These are phyloP conservation scores for Macroramphosus scolopax DNA, from an alignment of 2,797 vertebrate genomes.

Conservation along the genomic window DNA sequence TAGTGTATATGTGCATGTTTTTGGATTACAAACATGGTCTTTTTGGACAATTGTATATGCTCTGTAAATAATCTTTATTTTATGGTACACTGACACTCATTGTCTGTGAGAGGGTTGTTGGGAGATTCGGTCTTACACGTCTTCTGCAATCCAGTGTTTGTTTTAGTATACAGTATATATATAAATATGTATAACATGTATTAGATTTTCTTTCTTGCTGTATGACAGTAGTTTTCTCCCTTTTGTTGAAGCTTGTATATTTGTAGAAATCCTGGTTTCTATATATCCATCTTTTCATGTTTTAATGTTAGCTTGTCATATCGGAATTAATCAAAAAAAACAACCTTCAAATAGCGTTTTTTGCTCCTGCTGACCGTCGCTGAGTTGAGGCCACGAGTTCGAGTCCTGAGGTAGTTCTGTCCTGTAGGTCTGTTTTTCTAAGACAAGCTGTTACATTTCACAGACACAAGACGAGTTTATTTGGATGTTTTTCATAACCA, in stretches of 20 bases:
- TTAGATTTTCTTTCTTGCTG: conserved; percentile 58
- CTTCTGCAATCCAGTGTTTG: conserved; percentile 64
- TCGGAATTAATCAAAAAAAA: conserved; percentile 30
- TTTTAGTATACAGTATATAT: conserved; percentile 65
- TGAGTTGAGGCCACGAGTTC: conserved; percentile 13
- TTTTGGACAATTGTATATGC: conserved; percentile 82
- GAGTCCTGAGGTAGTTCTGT: conserved; percentile 10
- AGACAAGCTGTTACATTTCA: too few relatives aligned
- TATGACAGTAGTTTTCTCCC: conserved; percentile 51
- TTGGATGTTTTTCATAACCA: too few relatives aligned
- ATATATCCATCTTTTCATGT: conserved; percentile 41
- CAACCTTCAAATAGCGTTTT: conserved; percentile 24
- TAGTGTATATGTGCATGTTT: conserved; percentile 79
- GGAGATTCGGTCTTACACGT: conserved; percentile 58
- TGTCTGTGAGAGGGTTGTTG: conserved; percentile 52
- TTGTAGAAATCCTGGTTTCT: conserved; percentile 65
- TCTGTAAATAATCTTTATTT: conserved; percentile 82
- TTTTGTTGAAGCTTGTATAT: conserved; percentile 71
- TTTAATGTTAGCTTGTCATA: conserved; percentile 15
- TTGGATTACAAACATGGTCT: conserved; percentile 73
- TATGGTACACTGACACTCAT: conserved; percentile 69
- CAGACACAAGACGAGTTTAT: too few relatives aligned
- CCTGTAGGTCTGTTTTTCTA: too few relatives aligned
- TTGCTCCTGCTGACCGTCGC: conserved; percentile 19
- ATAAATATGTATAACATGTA: conserved; percentile 38